Percentiles rank a stretch among this genome's conserved stretches.
These are phyloP conservation scores for Hydrophis major DNA, from an alignment of 2,797 vertebrate genomes.

Conservation along the genomic window DNA sequence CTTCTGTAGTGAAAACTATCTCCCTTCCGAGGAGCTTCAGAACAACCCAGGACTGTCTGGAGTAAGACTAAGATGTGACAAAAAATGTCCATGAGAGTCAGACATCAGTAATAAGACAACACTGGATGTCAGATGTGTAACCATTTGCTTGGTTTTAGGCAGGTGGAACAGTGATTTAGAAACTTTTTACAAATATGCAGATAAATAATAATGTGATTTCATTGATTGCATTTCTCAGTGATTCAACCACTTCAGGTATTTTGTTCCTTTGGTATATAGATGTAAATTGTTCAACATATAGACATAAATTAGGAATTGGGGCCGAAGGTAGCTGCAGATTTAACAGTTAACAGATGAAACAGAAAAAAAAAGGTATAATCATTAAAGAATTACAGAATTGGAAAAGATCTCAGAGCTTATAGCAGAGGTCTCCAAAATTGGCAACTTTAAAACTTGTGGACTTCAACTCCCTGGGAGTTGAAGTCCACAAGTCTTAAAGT, in stretches of 20 bases:
- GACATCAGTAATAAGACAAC: not conserved
- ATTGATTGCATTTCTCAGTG: not conserved
- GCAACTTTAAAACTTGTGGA: no score
- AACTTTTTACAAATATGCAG: not conserved
- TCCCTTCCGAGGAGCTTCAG: constrained; percentile 47
- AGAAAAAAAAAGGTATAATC: no score
- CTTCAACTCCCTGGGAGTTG: no score
- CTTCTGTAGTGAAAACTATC: constrained; percentile 34
- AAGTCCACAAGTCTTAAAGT: no score
- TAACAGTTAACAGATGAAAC: no score
- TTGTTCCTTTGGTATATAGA: not conserved
- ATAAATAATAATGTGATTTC: not conserved
- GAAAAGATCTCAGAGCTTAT: not conserved
- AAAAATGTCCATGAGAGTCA: not conserved
- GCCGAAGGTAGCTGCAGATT: not conserved
- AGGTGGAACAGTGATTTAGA: not conserved
- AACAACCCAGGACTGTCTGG: constrained; percentile 64
- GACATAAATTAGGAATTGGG: not conserved
- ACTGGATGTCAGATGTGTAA: not conserved
- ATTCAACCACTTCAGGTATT: not conserved
- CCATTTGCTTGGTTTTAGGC: not conserved
- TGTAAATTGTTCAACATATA: not conserved
- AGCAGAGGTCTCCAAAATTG: no score
- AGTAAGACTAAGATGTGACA: not conserved
- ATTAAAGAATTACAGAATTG: not conserved